phyloP scores from a whole-genome alignment of 2,888 invertebrate genomes.

The Chromoteleia sp. region DNA sequence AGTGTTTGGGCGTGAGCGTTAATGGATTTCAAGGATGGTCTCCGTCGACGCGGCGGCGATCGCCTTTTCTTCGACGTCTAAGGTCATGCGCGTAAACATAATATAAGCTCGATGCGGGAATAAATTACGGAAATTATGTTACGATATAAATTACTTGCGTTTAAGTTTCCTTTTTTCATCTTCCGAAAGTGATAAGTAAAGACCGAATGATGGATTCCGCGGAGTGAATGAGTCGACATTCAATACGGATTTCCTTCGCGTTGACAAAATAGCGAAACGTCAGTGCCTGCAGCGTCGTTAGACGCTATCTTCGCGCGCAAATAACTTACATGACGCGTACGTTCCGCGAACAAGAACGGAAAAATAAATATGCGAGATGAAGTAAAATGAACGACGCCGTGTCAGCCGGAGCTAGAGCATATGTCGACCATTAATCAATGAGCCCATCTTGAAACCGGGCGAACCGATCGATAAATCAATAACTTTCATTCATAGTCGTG shows the following conservation, averaged over 20 bases:
- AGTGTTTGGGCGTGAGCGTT: slow-evolving; percentile 76
- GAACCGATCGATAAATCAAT: slow-evolving; percentile 81
- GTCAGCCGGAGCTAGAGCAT: slow-evolving; percentile 75
- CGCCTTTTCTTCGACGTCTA: slow-evolving; percentile 49
- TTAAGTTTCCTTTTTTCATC: too few relatives aligned
- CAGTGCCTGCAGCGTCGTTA: slow-evolving; percentile 69
- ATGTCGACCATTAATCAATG: slow-evolving; percentile 80
- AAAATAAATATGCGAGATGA: slow-evolving; percentile 70
- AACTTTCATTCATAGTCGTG: slow-evolving; percentile 74
- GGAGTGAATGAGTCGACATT: slow-evolving; percentile 9
- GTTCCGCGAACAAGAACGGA: slow-evolving; percentile 60
- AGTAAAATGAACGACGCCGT: slow-evolving; percentile 73
- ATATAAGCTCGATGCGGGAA: too few relatives aligned
- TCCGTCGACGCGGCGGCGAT: slow-evolving; percentile 27
- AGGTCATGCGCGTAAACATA: slow-evolving; percentile 4
- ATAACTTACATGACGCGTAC: slow-evolving; percentile 76
- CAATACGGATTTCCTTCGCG: slow-evolving; percentile 14
- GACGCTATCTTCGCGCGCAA: slow-evolving; percentile 73
- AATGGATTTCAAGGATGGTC: slow-evolving; percentile 80
- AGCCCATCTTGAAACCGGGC: slow-evolving; percentile 76
- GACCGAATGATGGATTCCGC: slow-evolving; percentile 32
- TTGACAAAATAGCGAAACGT: slow-evolving; percentile 64
- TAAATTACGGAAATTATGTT: too few relatives aligned
- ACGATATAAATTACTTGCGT: too few relatives aligned
- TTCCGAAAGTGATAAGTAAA: too few relatives aligned